Conservation (phyloP, 2,113 vertebrate species). For the Otus sunia region DNA sequence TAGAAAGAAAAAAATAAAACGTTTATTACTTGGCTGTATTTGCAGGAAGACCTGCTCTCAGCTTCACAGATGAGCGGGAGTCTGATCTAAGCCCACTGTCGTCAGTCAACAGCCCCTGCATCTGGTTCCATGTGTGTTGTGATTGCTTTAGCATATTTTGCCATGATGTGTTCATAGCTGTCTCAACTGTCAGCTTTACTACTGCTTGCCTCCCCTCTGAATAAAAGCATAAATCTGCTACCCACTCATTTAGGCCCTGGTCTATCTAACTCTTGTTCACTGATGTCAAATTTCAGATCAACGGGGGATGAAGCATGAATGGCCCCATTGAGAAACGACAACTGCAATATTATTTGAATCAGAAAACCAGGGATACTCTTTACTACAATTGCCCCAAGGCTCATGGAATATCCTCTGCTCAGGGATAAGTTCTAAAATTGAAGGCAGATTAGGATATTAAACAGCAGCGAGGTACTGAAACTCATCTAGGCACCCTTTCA, state of each 20-base stretch:
- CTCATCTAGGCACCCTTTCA: not conserved
- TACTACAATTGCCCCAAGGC: not conserved
- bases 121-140: accelerated
- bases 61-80: not conserved
- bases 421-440: accelerated
- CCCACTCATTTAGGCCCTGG: not conserved
- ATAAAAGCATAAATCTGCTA: not conserved
- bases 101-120: not conserved
- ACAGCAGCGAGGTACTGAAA: not conserved
- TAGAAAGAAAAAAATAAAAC: not conserved
- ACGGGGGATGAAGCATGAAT: not conserved
- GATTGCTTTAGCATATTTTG: not conserved
- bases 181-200: not conserved
- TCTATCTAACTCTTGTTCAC: not conserved
- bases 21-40: not conserved
- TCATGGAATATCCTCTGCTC: not conserved
- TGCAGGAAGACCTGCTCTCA: not conserved
- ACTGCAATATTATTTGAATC: not conserved
- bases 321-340: not conserved
- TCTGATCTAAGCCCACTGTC: not conserved
- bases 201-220: not conserved
- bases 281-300: not conserved
- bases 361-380: not conserved
- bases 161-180: not conserved
- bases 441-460: not conserved